phyloP scores from a whole-genome alignment of 2,113 vertebrate species.

The Coryphaenoides rupestris region DNA sequence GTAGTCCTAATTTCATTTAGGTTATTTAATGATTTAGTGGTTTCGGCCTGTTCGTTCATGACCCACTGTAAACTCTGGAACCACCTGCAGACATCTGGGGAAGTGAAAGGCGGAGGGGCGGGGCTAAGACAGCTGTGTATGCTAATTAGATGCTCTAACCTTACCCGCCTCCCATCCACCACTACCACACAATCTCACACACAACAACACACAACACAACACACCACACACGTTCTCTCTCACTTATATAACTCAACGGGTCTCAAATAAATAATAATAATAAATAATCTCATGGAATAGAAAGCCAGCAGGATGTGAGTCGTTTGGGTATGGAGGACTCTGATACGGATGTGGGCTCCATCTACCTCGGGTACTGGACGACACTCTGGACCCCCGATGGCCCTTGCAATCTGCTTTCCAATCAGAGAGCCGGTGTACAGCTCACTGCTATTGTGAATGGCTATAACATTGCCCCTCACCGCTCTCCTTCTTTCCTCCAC shows the following conservation, averaged over 20 bases:
- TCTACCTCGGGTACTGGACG: slow-evolving; percentile 29
- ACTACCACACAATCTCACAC: slow-evolving; percentile 37
- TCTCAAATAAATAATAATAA: too few species aligned
- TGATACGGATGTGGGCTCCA: slow-evolving; percentile 22
- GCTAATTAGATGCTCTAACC: slow-evolving; percentile 75
- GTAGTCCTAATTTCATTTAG: too few species aligned
- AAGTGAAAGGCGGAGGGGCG: slow-evolving; percentile 47
- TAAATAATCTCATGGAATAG: too few species aligned
- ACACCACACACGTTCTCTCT: background rate
- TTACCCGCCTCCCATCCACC: slow-evolving; percentile 21
- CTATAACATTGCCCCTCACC: slow-evolving; percentile 56
- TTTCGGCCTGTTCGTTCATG: background rate
- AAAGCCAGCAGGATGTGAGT: background rate
- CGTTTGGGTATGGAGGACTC: slow-evolving; percentile 26
- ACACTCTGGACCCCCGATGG: slow-evolving; percentile 53
- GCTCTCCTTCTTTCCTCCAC: background rate
- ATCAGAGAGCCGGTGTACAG: slow-evolving; percentile 65
- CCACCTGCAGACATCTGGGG: slow-evolving; percentile 22
- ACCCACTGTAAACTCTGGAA: slow-evolving; percentile 28
- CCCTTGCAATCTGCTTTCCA: slow-evolving; percentile 78
- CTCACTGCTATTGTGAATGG: slow-evolving; percentile 61
- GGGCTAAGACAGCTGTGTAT: slow-evolving; percentile 85
- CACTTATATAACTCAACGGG: too few species aligned
- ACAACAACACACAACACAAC: background rate
- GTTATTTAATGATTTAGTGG: too few species aligned